These are phyloP conservation scores for Panagrolaimus sp. DNA, from an alignment of 1,140 invertebrate genomes.

Conservation along the genomic window DNA sequence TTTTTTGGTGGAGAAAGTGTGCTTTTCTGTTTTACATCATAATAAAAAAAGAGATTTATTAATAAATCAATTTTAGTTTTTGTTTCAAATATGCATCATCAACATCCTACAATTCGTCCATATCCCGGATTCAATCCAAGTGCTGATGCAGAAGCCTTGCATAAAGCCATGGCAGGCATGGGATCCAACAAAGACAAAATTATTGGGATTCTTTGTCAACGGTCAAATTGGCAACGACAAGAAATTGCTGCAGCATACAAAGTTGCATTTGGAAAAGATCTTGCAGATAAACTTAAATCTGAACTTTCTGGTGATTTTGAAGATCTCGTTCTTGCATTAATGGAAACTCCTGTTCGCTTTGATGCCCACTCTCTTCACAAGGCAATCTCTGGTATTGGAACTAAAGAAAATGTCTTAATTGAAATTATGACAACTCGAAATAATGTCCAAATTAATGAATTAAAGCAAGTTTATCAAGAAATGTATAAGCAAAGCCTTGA, in stretches of 20 bases:
- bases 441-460: slow-evolving; percentile 60
- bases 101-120: slow-evolving; percentile 64
- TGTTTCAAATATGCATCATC: too few relatives aligned
- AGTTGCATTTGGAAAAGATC: too few relatives aligned
- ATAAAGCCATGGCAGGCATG: slow-evolving; percentile 87
- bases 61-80: too few relatives aligned
- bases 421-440: slow-evolving; percentile 62
- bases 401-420: slow-evolving; percentile 61
- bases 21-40: too few relatives aligned
- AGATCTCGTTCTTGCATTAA: too few relatives aligned
- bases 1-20: too few relatives aligned
- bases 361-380: too few relatives aligned
- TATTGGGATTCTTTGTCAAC: slow-evolving; percentile 42
- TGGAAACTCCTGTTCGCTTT: too few relatives aligned
- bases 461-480: slow-evolving; percentile 34
- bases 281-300: too few relatives aligned
- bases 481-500: slow-evolving; percentile 64
- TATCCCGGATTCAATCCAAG: slow-evolving; percentile 78
- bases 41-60: too few relatives aligned
- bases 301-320: too few relatives aligned
- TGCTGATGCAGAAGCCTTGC: slow-evolving; percentile 75
- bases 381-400: slow-evolving; percentile 58
- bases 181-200: slow-evolving; percentile 58
- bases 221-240: slow-evolving; percentile 32
- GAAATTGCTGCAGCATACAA: too few relatives aligned